Evolutionary conservation across 2,888 invertebrate genomes (phyloP), one percentile per base, ranked within the genome.

Genomic region (Andrena hattorfiana): DNA sequence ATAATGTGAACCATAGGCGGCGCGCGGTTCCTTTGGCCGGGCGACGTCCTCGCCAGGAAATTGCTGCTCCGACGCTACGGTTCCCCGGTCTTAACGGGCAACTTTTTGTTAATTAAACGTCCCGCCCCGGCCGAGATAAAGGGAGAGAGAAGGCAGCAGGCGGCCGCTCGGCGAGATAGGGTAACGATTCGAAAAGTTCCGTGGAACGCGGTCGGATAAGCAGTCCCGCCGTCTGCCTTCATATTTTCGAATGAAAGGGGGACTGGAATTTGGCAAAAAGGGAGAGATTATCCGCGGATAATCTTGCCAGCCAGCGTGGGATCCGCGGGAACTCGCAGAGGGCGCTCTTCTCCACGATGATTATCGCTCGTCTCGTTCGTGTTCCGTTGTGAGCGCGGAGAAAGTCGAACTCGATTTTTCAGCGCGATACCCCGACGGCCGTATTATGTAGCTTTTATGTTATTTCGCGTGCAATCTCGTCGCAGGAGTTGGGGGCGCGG

Each of bases 101-200:
- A 79, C 72, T 76, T 83, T 79, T 84, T 79, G 72, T 79, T 84
- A 89, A 89, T 89, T 88, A 87, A 86, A 78, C 35, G 28, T 10
- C 35, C 28, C 48, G 49, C 28, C 70, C 26, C 32, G 49, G 32
- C 10, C 30, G 62, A 20, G 35, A 59, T 56, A 49, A 28, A 59
- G 1, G 10, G 7, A 8, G 62, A n/a, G 4, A 30, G 28, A 28
- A 16, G 59, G 28, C 2, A 30, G 59, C 59, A 1, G 23, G 48
- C 16, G 56, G 23, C 8, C 35, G 56, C 32, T 0, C 13, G 51
- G 16, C 35, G 60, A 60, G 70, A 70, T 59, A 70, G 35, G 59
- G 16, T n/a, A n/a, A 42, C 10, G 42, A 54, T 76, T 76, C 63
- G 69, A 63, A 69, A 69, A 76, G 76, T 76, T 76, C 51, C 69